Percentiles rank a stretch among this genome's conserved stretches.
Conservation (phyloP, 92 coral and sea anemone genomes). For the Heteractis magnifica region DNA sequence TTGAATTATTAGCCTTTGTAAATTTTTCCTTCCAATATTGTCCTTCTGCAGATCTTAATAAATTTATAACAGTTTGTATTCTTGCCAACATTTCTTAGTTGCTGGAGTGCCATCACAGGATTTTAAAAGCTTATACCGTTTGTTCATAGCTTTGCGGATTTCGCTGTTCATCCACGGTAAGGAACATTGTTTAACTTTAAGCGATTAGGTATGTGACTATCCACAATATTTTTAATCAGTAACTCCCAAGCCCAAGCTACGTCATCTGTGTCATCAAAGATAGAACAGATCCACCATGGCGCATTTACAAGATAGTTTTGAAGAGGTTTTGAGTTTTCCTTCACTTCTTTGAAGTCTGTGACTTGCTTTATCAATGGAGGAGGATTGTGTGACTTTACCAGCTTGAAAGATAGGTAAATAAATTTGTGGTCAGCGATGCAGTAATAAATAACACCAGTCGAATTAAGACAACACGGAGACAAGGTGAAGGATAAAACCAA, state of each 20-base stretch:
- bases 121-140: conserved; percentile 19
- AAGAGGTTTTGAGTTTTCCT: conserved; percentile 12
- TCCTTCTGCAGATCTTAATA: conserved; percentile 23
- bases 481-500: too few species aligned
- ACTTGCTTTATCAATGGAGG: conserved; percentile 19
- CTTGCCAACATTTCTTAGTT: conserved; percentile 19
- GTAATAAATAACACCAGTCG: conserved; percentile 13
- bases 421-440: conserved; percentile 36
- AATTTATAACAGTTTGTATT: conserved; percentile 8
- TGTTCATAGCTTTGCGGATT: conserved; percentile 26
- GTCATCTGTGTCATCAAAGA: conserved; percentile 19
- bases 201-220: not conserved
- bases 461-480: too few species aligned
- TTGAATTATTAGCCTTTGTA: conserved; percentile 23
- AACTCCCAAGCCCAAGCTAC: conserved; percentile 3
- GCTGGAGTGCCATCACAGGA: conserved; percentile 15
- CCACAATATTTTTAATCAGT: not conserved
- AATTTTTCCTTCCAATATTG: conserved; percentile 40
- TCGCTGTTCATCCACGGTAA: conserved; percentile 25
- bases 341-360: conserved; percentile 25
- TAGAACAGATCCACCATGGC: conserved; percentile 25
- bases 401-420: conserved; percentile 4
- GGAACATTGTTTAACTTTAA: not conserved
- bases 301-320: not conserved
- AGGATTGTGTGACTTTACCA: conserved; percentile 32